phyloP scores from a whole-genome alignment of 1,140 invertebrate species.

The Coboldia fuscipes region DNA sequence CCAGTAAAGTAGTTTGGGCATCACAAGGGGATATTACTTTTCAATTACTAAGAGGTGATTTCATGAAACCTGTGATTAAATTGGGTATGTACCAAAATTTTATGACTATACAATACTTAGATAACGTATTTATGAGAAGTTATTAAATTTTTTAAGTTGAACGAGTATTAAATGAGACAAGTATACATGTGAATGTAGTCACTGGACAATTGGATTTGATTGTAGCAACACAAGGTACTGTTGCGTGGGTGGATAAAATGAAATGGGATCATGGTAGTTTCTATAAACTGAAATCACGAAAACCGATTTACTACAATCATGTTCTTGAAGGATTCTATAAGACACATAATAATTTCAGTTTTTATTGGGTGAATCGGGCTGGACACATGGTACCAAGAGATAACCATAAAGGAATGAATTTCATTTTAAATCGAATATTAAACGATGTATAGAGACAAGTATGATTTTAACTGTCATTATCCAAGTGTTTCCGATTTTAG shows the following conservation, averaged over 20 bases:
- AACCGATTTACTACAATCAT: conserved; percentile 29
- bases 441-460: no score
- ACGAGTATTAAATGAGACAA: conserved; percentile 40
- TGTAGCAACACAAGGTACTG: conserved; percentile 39
- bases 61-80: conserved; percentile 64
- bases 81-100: conserved; percentile 25
- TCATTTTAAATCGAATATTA: conserved; percentile 15
- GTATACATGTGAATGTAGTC: conserved; percentile 15
- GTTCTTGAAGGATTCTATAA: conserved; percentile 43
- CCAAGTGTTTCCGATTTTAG: no score
- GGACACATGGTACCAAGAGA: conserved; percentile 33
- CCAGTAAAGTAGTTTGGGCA: conserved; percentile 38
- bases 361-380: conserved; percentile 48
- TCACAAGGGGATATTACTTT: conserved; percentile 38
- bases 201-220: conserved; percentile 39
- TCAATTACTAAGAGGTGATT: conserved; percentile 35
- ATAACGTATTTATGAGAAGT: neutral
- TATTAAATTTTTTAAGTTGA: conserved; percentile 34
- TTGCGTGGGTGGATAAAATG: conserved; percentile 47
- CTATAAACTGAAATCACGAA: conserved; percentile 27
- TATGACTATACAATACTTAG: no score
- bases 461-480: no score
- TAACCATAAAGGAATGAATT: conserved; percentile 15
- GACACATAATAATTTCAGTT: conserved; percentile 35
- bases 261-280: conserved; percentile 31